phyloP scores from a whole-genome alignment of 2,797 vertebrate species.

The Eleutherodactylus coqui region DNA sequence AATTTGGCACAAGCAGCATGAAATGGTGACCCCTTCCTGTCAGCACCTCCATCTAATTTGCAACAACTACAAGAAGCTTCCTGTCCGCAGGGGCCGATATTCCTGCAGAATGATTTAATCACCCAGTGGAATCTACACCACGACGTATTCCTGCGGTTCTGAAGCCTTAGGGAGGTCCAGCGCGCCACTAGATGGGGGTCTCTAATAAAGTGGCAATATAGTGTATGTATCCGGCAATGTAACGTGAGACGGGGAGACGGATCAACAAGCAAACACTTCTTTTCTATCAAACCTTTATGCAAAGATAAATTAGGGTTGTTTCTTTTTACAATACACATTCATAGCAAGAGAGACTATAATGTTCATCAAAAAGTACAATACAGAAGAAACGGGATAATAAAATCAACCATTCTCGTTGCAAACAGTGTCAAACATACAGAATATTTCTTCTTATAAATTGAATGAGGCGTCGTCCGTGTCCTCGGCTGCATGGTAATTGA shows the following conservation, averaged over 20 bases:
- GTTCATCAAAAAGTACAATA: conserved; percentile 71
- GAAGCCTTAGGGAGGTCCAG: too few species aligned
- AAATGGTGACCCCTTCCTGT: too few species aligned
- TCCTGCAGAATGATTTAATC: too few species aligned
- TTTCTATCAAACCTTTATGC: conserved; percentile 79
- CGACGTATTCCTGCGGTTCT: too few species aligned
- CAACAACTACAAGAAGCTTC: too few species aligned
- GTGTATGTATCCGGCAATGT: not conserved
- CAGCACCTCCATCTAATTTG: too few species aligned
- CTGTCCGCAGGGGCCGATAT: too few species aligned
- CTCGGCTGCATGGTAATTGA: conserved; percentile 67
- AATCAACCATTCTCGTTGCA: conserved; percentile 67
- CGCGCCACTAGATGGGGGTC: too few species aligned
- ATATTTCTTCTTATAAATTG: conserved; percentile 68
- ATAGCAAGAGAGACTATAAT: conserved; percentile 69
- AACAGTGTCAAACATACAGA: conserved; percentile 67
- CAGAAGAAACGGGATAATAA: conserved; percentile 66
- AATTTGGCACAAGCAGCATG: too few species aligned
- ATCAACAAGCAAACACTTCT: conserved; percentile 43
- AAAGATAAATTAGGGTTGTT: conserved; percentile 77
- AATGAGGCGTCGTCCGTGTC: conserved; percentile 66
- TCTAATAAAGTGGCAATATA: too few species aligned
- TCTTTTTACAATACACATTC: conserved; percentile 72
- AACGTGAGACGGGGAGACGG: not conserved
- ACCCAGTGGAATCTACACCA: too few species aligned